Evolutionary conservation across 2,113 vertebrate species (phyloP).

Genomic region (Shinisaurus crocodilurus): DNA sequence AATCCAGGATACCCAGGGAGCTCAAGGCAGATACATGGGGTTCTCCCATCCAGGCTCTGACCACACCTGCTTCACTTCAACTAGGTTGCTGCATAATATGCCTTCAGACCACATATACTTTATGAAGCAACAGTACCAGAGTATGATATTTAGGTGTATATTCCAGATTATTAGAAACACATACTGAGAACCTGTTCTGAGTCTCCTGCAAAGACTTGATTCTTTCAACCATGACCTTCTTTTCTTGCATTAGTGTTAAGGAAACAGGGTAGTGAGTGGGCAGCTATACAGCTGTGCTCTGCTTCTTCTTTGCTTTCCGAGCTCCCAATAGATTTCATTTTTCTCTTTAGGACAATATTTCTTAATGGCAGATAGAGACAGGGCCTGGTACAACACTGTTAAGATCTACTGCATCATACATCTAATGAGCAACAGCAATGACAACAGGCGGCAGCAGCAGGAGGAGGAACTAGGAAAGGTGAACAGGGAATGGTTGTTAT

Average conservation of each 20-base stretch:
- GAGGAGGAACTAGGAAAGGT: neutral
- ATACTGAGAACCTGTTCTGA: neutral
- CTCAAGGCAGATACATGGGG: neutral
- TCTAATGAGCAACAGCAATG: neutral
- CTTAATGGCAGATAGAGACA: constrained; percentile 21
- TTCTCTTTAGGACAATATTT: constrained; percentile 5
- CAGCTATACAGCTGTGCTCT: constrained; percentile 18
- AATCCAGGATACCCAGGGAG: neutral
- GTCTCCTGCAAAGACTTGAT: constrained; percentile 61
- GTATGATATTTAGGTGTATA: neutral
- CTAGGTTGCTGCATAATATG: neutral
- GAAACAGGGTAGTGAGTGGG: neutral
- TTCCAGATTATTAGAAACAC: neutral
- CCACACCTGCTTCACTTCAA: neutral
- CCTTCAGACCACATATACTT: neutral
- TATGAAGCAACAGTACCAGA: rapidly evolving
- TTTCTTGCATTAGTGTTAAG: neutral
- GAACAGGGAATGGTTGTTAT: neutral
- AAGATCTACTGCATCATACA: neutral
- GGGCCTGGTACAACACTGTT: neutral
- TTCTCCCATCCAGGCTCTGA: neutral
- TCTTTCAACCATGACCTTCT: constrained; percentile 65
- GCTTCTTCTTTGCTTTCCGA: neutral
- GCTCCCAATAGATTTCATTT: rapidly evolving
- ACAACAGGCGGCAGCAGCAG: neutral